Percentiles rank a stretch among this genome's conserved stretches.
phyloP scores from a whole-genome alignment of 2,113 vertebrate genomes.

The Hydropotes inermis region DNA sequence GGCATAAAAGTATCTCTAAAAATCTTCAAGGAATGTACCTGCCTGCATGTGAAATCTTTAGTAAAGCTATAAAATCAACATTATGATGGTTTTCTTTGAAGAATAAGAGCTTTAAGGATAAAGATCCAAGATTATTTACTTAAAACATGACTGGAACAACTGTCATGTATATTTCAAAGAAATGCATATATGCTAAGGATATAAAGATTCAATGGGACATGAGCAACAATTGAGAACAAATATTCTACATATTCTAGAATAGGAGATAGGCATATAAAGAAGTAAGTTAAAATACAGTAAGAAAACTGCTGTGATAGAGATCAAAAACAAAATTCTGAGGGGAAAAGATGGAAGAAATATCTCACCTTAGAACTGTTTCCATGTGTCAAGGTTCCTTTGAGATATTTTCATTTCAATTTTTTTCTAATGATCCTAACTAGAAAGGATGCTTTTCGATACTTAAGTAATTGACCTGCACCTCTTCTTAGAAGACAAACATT shows the following conservation, averaged over 20 bases:
- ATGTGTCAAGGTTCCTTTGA: neutral
- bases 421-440: neutral
- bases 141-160: neutral
- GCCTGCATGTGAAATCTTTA: slow-evolving; percentile 30
- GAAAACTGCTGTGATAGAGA: neutral
- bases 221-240: neutral
- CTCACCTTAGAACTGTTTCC: neutral
- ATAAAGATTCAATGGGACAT: neutral
- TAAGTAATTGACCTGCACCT: neutral
- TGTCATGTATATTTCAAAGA: slow-evolving; percentile 26
- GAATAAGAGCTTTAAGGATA: neutral
- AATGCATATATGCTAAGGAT: neutral
- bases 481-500: neutral
- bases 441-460: neutral
- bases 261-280: neutral
- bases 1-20: slow-evolving; percentile 33
- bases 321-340: neutral
- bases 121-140: neutral
- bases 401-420: neutral
- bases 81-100: neutral
- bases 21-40: slow-evolving; percentile 48
- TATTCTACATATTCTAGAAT: neutral
- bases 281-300: neutral
- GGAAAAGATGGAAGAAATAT: neutral
- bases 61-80: slow-evolving; percentile 40